phyloP scores from a whole-genome alignment of 2,888 invertebrate species.

The Lingula anatina region DNA sequence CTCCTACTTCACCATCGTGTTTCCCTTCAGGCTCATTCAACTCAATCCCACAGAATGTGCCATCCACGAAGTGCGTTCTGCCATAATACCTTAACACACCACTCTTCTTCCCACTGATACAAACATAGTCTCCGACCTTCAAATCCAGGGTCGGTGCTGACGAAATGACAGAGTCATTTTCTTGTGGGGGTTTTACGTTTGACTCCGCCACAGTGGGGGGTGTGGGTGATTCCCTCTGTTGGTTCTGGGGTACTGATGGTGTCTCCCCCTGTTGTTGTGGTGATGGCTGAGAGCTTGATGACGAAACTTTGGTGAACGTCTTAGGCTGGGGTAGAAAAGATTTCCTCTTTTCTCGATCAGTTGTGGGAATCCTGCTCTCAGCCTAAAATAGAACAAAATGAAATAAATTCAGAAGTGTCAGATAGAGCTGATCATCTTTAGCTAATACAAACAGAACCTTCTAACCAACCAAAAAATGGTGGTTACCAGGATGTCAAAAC shows the following conservation, averaged over 20 bases:
- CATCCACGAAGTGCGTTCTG: slow-evolving; percentile 57
- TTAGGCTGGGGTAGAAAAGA: slow-evolving; percentile 28
- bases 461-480: too few species aligned
- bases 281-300: neutral
- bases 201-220: neutral
- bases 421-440: too few species aligned
- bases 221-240: too few species aligned
- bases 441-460: too few species aligned
- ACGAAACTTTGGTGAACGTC: slow-evolving; percentile 5
- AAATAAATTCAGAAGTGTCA: too few species aligned
- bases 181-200: slow-evolving; percentile 5
- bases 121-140: slow-evolving; percentile 51
- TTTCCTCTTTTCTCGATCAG: slow-evolving; percentile 15
- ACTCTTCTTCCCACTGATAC: slow-evolving; percentile 52
- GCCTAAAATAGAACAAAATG: too few species aligned
- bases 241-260: too few species aligned
- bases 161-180: slow-evolving; percentile 10
- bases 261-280: too few species aligned
- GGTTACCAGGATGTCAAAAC: too few species aligned
- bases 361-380: slow-evolving; percentile 10
- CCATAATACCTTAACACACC: slow-evolving; percentile 61
- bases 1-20: slow-evolving; percentile 63
- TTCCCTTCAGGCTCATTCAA: slow-evolving; percentile 59
- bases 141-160: slow-evolving; percentile 18
- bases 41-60: slow-evolving; percentile 65